phyloP scores from a whole-genome alignment of 1,140 invertebrate genomes.

The Cydia strobilella region DNA sequence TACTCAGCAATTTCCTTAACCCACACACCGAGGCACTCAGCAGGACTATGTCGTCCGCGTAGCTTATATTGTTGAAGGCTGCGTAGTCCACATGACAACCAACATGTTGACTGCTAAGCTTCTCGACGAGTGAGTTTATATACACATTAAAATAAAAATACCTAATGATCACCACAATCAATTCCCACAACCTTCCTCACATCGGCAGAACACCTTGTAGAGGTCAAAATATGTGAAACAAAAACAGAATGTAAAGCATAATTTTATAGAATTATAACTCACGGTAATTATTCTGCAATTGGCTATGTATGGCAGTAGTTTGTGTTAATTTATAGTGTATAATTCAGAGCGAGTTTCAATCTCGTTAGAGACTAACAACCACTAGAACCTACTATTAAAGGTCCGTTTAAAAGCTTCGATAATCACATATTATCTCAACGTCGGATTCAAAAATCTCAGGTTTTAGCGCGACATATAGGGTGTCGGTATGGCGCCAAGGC shows the following conservation, averaged over 20 bases:
- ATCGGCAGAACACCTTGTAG: no score
- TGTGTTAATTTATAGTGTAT: conserved; percentile 11
- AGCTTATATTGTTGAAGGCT: no score
- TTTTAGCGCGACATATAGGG: conserved; percentile 10
- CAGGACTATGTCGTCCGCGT: no score
- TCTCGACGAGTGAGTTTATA: no score
- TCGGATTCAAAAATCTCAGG: conserved; percentile 1
- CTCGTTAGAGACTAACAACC: not conserved
- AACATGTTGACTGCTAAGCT: no score
- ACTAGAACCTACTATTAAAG: not conserved
- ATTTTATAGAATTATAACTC: not conserved
- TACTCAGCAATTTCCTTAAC: no score
- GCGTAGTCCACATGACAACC: no score
- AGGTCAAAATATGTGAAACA: no score
- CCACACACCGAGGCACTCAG: no score
- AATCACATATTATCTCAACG: not conserved
- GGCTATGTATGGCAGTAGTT: conserved; percentile 3
- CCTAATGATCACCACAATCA: no score
- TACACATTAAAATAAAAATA: no score
- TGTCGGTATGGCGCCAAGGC: conserved; percentile 9
- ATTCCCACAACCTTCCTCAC: no score
- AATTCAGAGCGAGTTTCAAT: not conserved
- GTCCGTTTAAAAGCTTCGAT: not conserved
- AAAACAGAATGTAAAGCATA: not conserved
- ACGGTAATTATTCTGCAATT: conserved; percentile 16